Evolutionary conservation across 2,113 vertebrate species (phyloP), one percentile per base, ranked within the genome.

Genomic region (Lethenteron camtschaticum): DNA sequence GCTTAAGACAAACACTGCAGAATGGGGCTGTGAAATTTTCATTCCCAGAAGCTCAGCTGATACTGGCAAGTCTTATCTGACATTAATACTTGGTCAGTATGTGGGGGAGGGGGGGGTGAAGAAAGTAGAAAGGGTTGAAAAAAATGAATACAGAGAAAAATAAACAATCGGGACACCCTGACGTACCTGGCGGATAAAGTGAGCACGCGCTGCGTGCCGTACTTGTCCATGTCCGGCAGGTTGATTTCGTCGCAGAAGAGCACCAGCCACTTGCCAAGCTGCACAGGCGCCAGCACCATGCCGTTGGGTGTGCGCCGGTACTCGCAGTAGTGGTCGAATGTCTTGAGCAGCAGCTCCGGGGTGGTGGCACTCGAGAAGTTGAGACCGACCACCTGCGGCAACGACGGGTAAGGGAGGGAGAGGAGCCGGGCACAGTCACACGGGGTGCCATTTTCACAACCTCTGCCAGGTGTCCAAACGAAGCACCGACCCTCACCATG

Each of bases 211-310:
- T 66, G 63, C n/a, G 63, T 66, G 63, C 63, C 63, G 20, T 66
- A 66, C 63, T 66, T 66, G 63, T 66, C 63, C 63, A 66, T 66
- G 10, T 66, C 63, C 9, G 63, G 63, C n/a, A 66, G 63, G 20
- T 66, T 66, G 63, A 66, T 66, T 20, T 66, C 63, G 20, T 66
- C 63, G 20, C 63, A 66, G 10, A 66, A 66, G 20, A 66, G 63
- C 20, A 66, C 63, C n/a, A 66, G 63, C 63, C 63, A 66, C 63
- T 66, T 66, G 63, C 63, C 63, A n/a, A 66, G 63, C 63, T 66
- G 63, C 63, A 66, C 63, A 9, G 63, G 63, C n/a, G 63, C n/a
- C 24, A 66, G 63, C 63, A 66, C 63, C 63, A 66, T 66, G 63
- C 63, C 63, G 24, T 20, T 20, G n/a, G 63, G n/a, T 66, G 63